phyloP scores from a whole-genome alignment of 2,888 invertebrate genomes.

The Alloscopus bannaensis region DNA sequence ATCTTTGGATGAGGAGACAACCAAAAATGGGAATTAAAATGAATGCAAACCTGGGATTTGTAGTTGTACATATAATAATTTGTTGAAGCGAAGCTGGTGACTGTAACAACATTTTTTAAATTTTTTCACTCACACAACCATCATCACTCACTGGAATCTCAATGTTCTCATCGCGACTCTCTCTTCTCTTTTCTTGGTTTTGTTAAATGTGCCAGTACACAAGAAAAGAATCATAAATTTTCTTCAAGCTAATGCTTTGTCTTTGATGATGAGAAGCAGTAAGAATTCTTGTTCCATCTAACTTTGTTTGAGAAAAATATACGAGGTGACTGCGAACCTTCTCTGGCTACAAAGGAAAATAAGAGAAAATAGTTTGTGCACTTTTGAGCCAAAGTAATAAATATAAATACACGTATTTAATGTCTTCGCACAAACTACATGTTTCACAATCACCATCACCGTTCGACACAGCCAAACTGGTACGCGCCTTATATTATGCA shows the following conservation, averaged over 20 bases:
- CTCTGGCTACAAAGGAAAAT: background rate
- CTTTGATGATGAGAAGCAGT: background rate
- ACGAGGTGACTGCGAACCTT: conserved; percentile 7
- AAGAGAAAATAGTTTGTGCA: no score
- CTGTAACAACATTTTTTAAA: no score
- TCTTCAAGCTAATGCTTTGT: background rate
- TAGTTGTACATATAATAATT: no score
- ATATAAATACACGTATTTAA: conserved; percentile 24
- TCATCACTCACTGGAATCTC: background rate
- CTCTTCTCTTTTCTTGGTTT: background rate
- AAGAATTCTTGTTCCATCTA: background rate
- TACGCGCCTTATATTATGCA: no score
- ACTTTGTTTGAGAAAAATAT: background rate
- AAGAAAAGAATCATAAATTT: conserved; percentile 19
- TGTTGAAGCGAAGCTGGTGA: no score
- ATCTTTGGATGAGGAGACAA: no score
- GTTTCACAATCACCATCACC: no score
- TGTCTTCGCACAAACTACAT: conserved; percentile 20
- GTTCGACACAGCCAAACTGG: no score
- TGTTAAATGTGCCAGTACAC: conserved; percentile 14
- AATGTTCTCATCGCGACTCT: background rate
- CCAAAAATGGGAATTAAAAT: no score
- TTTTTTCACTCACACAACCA: background rate
- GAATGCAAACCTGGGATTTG: no score
- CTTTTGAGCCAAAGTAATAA: conserved; percentile 20